These are phyloP conservation scores for Pan paniscus DNA, from an alignment of 2,113 vertebrate species.

Conservation along the genomic window DNA sequence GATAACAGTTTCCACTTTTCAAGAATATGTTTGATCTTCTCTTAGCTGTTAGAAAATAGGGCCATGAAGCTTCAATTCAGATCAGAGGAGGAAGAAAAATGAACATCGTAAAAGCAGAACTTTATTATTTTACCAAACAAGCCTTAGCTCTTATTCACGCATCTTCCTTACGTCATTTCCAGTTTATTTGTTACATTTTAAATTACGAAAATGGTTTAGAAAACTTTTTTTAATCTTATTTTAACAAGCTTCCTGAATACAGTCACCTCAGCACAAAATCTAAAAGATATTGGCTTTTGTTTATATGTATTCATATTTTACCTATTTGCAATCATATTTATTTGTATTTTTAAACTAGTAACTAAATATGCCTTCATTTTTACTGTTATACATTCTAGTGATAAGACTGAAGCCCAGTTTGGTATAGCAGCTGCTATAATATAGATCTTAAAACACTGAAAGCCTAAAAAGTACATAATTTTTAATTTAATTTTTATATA, in stretches of 20 bases:
- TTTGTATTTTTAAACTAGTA: not conserved
- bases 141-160: not conserved
- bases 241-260: not conserved
- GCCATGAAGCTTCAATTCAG: not conserved
- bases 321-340: not conserved
- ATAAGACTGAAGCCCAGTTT: not conserved
- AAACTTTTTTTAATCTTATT: not conserved
- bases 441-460: not conserved
- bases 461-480: not conserved
- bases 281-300: not conserved
- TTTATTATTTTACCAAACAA: not conserved
- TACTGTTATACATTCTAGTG: not conserved
- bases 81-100: not conserved
- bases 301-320: not conserved
- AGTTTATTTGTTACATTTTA: not conserved
- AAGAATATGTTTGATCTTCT: constrained; percentile 38
- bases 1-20: not conserved
- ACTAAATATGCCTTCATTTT: not conserved
- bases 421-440: not conserved
- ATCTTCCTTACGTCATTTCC: not conserved
- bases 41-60: not conserved
- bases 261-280: not conserved
- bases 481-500: not conserved
- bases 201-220: not conserved
- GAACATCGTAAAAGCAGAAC: fast-evolving